Evolutionary conservation across 2,888 invertebrate species (phyloP).

Genomic region (Pandemis cinnamomeana): DNA sequence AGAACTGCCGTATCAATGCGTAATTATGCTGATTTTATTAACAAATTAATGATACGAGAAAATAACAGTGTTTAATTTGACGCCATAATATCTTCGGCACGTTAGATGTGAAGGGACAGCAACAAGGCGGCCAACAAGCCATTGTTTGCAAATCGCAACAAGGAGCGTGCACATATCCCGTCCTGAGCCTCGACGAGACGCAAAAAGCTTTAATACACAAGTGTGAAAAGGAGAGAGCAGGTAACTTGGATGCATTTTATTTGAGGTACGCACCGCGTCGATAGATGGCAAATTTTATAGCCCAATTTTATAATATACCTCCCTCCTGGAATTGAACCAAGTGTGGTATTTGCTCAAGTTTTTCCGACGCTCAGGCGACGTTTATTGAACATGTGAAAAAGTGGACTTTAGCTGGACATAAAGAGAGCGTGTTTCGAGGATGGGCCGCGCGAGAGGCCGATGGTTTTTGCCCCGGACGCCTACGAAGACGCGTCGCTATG

Average conservation of each 20-base stretch:
- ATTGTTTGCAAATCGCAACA: conserved; percentile 83
- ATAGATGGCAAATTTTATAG: conserved; percentile 63
- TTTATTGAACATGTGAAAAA: conserved; percentile 62
- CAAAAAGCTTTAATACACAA: conserved; percentile 48
- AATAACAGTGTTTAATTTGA: conserved; percentile 69
- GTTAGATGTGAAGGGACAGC: conserved; percentile 69
- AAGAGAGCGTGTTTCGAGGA: conserved; percentile 55
- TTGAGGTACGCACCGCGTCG: conserved; percentile 49
- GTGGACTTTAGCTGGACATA: conserved; percentile 65
- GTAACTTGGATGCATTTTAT: conserved; percentile 47
- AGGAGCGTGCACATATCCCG: conserved; percentile 63
- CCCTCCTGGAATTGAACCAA: conserved; percentile 51
- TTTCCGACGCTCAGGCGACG: conserved; percentile 55
- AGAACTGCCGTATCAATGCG: conserved; percentile 26
- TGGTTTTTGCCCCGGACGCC: conserved; percentile 61
- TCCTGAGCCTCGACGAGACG: conserved; percentile 57
- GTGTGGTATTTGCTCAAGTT: conserved; percentile 54
- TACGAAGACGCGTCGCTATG: conserved; percentile 51
- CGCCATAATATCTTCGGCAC: conserved; percentile 67
- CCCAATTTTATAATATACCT: conserved; percentile 61
- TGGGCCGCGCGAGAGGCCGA: conserved; percentile 59
- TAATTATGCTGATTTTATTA: conserved; percentile 39
- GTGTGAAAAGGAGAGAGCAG: conserved; percentile 49
- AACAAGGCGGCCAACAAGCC: conserved; percentile 77
- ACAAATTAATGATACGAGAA: conserved; percentile 37